Conservation (phyloP, 2,113 vertebrate genomes). For the Cyprinodon tularosa region DNA sequence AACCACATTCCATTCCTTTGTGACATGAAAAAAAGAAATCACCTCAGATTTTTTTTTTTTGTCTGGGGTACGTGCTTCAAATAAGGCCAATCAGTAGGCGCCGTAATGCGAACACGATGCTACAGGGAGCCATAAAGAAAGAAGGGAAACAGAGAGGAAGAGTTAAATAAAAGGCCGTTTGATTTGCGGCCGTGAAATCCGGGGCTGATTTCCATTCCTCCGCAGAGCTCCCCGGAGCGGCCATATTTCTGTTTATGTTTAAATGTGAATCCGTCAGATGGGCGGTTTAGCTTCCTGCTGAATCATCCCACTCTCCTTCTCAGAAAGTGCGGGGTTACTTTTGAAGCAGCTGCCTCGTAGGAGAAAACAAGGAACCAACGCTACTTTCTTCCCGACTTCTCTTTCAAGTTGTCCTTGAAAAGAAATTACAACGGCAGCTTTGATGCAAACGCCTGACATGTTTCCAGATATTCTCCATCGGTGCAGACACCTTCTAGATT, state of each 20-base stretch:
- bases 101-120: slow-evolving; percentile 43
- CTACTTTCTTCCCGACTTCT: slow-evolving; percentile 51
- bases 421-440: slow-evolving; percentile 62
- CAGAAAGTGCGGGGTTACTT: slow-evolving; percentile 44
- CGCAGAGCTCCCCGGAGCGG: slow-evolving; percentile 46
- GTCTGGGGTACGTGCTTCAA: slow-evolving; percentile 49
- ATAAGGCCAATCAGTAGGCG: slow-evolving; percentile 61
- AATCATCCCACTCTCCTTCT: slow-evolving; percentile 53
- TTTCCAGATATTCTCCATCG: slow-evolving; percentile 48
- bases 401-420: slow-evolving; percentile 71
- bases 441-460: slow-evolving; percentile 56
- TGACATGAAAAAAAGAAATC: slow-evolving; percentile 59
- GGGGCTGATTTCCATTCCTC: slow-evolving; percentile 54
- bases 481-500: slow-evolving; percentile 54
- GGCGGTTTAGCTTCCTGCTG: slow-evolving; percentile 61
- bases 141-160: slow-evolving; percentile 33
- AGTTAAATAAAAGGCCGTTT: slow-evolving; percentile 61
- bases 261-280: slow-evolving; percentile 65
- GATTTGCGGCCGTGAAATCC: slow-evolving; percentile 59
- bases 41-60: slow-evolving; percentile 38
- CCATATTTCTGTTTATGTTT: slow-evolving; percentile 61
- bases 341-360: slow-evolving; percentile 43
- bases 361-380: slow-evolving; percentile 52
- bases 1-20: slow-evolving; percentile 62
- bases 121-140: slow-evolving; percentile 28